phyloP scores from a whole-genome alignment of 2,888 invertebrate genomes.

The Dasypolia templi region DNA sequence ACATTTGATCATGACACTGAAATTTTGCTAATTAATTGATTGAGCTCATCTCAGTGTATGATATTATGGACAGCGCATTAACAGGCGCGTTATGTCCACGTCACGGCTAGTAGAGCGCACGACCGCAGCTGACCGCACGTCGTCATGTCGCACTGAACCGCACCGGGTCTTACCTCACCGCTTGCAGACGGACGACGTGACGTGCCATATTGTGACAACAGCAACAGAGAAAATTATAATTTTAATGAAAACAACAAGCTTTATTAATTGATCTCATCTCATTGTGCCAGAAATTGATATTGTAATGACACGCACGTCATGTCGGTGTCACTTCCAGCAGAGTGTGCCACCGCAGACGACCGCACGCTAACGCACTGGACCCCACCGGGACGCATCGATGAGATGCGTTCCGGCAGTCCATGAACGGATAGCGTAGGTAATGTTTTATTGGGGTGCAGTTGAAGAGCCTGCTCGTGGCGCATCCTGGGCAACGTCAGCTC shows the following conservation, averaged over 20 bases:
- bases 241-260: neutral
- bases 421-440: neutral
- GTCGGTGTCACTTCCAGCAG: neutral
- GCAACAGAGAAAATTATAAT: neutral
- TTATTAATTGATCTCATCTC: slow-evolving; percentile 36
- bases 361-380: slow-evolving; percentile 40
- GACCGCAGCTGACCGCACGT: slow-evolving; percentile 53
- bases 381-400: neutral
- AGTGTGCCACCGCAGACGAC: slow-evolving; percentile 30
- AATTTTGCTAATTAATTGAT: slow-evolving; percentile 27
- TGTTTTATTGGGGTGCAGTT: too few species aligned
- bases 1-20: neutral
- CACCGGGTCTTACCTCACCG: slow-evolving; percentile 1
- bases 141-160: slow-evolving; percentile 38
- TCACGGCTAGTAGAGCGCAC: slow-evolving; percentile 19
- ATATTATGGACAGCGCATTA: slow-evolving; percentile 14
- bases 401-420: too few species aligned
- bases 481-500: too few species aligned
- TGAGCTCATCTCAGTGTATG: slow-evolving; percentile 24
- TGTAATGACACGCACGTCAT: slow-evolving; percentile 26
- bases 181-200: neutral
- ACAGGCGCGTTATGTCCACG: slow-evolving; percentile 10
- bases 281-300: neutral
- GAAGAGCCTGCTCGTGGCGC: too few species aligned
- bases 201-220: neutral